Evolutionary conservation across 2,888 invertebrate species (phyloP), one percentile per base, ranked within the genome.

Genomic region (Zele albiditarsus): DNA sequence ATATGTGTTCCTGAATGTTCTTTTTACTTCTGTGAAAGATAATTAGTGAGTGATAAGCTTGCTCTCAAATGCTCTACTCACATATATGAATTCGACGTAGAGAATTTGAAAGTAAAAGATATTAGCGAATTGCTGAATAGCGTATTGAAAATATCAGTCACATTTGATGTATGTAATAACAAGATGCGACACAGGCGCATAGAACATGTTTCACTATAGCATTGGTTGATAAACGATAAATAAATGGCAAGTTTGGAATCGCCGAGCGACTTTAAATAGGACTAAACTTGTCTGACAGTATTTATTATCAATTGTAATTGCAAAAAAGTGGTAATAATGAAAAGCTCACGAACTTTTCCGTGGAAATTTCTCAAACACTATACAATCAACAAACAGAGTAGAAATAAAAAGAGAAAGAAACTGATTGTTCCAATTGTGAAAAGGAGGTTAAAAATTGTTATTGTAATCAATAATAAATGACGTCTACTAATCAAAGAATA

Each of bases 401-500:
- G 63, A 71, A 76, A 76, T 66, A 68, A 31, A 68, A 63, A 76
- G 10, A 12, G 20, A 75, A 75, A 67, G 42, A 63, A 71, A 68
- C 68, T 70, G 53, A 58, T 57, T 16, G 46, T 28, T 23, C 58
- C 20, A 76, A 70, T 65, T 20, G n/a, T 31, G 62, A 71, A 60
- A 71, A 53, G 73, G 53, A 33, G 46, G 66, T 68, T 71, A 14
- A 33, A 67, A 66, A 62, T 66, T 33, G 70, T 71, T 31, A 12
- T 68, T 72, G 72, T 31, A 2, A 5, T 71, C 23, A 38, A 25
- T 31, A 53, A 75, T 80, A 77, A 79, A 79, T 79, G 82, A 83
- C 80, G 82, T 81, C 80, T 82, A 79, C 77, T 77, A 78, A 80
- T 82, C 80, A 60, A 74, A 80, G 83, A 84, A 80, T 20, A 53